Evolutionary conservation across 2,113 vertebrate species (phyloP).

Genomic region (Procavia capensis): DNA sequence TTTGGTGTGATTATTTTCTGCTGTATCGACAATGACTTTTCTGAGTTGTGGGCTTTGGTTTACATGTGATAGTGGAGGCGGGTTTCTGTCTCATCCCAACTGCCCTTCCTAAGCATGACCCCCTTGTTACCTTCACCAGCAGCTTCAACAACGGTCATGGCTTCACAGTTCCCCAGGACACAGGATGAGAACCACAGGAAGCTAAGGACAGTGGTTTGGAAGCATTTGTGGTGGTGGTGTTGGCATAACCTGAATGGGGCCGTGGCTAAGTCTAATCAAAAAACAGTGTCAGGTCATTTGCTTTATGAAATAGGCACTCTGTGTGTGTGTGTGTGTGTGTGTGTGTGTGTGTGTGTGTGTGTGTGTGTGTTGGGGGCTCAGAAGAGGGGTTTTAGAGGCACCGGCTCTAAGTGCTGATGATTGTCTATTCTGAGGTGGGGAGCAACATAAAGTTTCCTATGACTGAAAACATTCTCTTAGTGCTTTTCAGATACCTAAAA

Average conservation of each 20-base stretch:
- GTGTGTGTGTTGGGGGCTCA: neutral
- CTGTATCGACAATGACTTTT: neutral
- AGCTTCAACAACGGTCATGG: neutral
- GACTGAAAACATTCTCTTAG: neutral
- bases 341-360: too few species aligned
- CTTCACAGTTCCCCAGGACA: neutral
- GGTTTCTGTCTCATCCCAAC: neutral
- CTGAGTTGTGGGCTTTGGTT: neutral
- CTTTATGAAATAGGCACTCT: neutral
- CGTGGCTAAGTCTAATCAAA: fast-evolving
- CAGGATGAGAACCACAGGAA: neutral
- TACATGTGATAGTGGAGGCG: neutral
- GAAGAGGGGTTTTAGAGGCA: neutral
- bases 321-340: too few species aligned
- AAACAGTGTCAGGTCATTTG: neutral
- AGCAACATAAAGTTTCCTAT: neutral
- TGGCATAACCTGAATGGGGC: neutral
- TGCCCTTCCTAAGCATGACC: neutral
- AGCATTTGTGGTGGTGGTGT: neutral
- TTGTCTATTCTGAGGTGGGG: neutral
- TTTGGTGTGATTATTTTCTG: neutral
- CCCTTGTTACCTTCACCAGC: neutral
- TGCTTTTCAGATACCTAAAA: neutral
- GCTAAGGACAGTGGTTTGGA: neutral
- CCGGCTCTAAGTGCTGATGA: neutral